phyloP scores from a whole-genome alignment of 1,140 invertebrate species.

The Cephus cinctus region DNA sequence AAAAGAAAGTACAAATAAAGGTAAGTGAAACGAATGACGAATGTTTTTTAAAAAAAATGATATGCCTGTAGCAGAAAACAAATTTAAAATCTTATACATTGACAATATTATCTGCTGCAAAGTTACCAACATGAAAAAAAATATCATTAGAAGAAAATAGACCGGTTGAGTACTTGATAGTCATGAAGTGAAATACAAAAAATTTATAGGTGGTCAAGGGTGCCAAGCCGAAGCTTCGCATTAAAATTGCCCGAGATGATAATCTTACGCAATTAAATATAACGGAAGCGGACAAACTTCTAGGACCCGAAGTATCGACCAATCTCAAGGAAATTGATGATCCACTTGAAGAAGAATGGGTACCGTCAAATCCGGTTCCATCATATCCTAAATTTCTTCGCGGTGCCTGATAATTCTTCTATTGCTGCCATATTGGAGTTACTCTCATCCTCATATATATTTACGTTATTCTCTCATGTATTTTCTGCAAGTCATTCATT shows the following conservation, averaged over 20 bases:
- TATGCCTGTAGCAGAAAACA: neutral
- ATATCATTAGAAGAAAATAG: neutral
- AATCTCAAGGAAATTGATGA: constrained; percentile 1
- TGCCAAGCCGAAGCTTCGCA: constrained; percentile 19
- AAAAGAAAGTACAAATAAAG: constrained; percentile 23
- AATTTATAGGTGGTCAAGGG: constrained; percentile 22
- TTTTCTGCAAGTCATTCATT: too few species aligned
- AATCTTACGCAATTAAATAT: neutral
- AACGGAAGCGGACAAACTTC: neutral
- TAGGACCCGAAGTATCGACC: neutral
- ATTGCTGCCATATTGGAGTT: too few species aligned
- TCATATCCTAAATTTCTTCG: constrained; percentile 7
- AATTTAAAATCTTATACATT: too few species aligned
- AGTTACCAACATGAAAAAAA: neutral
- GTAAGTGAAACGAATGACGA: constrained; percentile 6
- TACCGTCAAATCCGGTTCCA: neutral
- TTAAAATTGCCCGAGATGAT: constrained; percentile 29
- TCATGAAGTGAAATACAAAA: neutral
- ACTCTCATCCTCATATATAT: too few species aligned
- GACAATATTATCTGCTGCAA: neutral
- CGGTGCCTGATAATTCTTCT: constrained; percentile 3
- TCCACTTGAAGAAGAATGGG: constrained; percentile 1
- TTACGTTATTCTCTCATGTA: too few species aligned
- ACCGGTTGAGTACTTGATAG: neutral
- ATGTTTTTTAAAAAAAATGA: neutral